A percentile compares a stretch with the other conserved stretches of the same genome.
Conservation (phyloP, 2,888 invertebrate genomes). For the Mamestra brassicae region DNA sequence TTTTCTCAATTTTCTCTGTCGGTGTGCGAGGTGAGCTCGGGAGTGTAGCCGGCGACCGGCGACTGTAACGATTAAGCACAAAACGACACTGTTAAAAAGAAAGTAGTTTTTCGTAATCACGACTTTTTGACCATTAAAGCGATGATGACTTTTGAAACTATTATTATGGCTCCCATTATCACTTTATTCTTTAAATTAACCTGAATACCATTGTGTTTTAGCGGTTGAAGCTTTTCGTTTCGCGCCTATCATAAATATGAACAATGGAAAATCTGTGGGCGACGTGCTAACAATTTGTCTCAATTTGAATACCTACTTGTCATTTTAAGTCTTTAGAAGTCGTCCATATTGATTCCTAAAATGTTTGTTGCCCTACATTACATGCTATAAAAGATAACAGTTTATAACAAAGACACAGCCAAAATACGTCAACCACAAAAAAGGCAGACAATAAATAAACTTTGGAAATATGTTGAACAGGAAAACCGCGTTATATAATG, state of each 20-base stretch:
- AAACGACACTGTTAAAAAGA: conserved; percentile 46
- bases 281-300: conserved; percentile 51
- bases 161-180: conserved; percentile 43
- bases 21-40: conserved; percentile 55
- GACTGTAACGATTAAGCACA: conserved; percentile 39
- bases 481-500: conserved; percentile 60
- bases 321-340: conserved; percentile 21
- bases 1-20: conserved; percentile 71
- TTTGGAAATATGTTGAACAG: conserved; percentile 62
- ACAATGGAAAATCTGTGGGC: conserved; percentile 46
- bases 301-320: conserved; percentile 52
- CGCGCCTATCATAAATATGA: conserved; percentile 36
- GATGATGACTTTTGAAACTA: conserved; percentile 40
- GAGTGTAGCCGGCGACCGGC: conserved; percentile 40
- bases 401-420: conserved; percentile 30
- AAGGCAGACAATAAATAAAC: conserved; percentile 54
- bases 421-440: conserved; percentile 37
- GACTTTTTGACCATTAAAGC: conserved; percentile 34
- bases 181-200: conserved; percentile 52
- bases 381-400: conserved; percentile 28
- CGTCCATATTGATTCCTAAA: conserved; percentile 15
- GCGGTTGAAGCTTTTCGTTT: conserved; percentile 29
- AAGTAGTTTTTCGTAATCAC: conserved; percentile 49
- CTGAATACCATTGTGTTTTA: conserved; percentile 43
- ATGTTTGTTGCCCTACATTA: conserved; percentile 20